Evolutionary conservation across 2,888 invertebrate species (phyloP).

Genomic region (Orchesellides sinensis): DNA sequence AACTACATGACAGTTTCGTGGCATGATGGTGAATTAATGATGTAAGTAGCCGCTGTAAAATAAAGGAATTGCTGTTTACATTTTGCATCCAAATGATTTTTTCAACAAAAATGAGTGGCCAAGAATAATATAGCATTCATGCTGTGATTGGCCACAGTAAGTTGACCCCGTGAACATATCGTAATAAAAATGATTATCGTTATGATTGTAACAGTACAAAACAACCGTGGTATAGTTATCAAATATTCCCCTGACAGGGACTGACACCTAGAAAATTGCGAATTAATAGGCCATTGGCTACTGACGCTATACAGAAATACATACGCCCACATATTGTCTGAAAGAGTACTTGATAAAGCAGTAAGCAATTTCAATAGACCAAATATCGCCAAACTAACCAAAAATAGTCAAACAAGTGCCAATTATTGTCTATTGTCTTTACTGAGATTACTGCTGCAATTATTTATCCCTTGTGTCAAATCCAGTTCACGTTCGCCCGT

Average conservation of each 20-base stretch:
- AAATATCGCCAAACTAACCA: conserved; percentile 37
- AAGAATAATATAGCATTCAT: too few species aligned
- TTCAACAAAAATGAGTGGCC: too few species aligned
- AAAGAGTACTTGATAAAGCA: not conserved
- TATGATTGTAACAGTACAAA: not conserved
- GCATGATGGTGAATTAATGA: not conserved
- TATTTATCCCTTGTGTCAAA: conserved; percentile 47
- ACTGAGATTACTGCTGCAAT: conserved; percentile 46
- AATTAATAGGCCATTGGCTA: conserved; percentile 47
- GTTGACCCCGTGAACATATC: not conserved
- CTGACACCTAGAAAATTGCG: conserved; percentile 47
- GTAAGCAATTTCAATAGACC: conserved; percentile 15
- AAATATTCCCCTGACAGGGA: conserved; percentile 20
- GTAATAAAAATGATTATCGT: conserved; percentile 10
- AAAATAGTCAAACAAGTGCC: conserved; percentile 57
- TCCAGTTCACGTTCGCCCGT: conserved; percentile 36
- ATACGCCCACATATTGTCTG: conserved; percentile 21
- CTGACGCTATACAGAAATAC: not conserved
- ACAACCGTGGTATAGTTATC: not conserved
- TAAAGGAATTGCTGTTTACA: too few species aligned
- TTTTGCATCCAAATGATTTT: too few species aligned
- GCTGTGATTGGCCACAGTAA: too few species aligned
- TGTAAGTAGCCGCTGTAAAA: conserved; percentile 15
- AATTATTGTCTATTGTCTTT: conserved; percentile 61
- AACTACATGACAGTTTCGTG: conserved; percentile 39